Evolutionary conservation across 2,797 vertebrate species (phyloP).

Genomic region (Paramormyrops hopkinsi): DNA sequence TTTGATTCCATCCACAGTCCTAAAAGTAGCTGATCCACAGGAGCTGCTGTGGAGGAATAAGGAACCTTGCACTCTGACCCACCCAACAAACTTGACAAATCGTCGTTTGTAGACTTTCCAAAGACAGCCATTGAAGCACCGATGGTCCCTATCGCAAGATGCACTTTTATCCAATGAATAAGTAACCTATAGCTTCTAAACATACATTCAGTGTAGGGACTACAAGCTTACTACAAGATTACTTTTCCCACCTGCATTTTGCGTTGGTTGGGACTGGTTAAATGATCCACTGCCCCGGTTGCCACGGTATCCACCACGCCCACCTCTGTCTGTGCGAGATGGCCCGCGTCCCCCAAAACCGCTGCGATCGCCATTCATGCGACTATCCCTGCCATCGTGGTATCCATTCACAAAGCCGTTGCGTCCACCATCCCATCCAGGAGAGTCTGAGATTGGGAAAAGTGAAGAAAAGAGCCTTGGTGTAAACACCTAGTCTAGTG

Average conservation of each 20-base stretch:
- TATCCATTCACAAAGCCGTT: constrained; percentile 69
- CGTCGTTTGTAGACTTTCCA: neutral
- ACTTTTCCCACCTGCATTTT: constrained; percentile 44
- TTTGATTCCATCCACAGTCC: neutral
- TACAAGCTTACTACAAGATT: neutral
- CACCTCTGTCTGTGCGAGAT: constrained; percentile 59
- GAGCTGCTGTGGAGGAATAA: neutral
- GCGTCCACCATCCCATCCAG: constrained; percentile 60
- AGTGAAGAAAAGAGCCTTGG: neutral
- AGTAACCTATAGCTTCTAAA: neutral
- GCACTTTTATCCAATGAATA: neutral
- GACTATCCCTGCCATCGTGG: constrained; percentile 58
- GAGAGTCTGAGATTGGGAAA: constrained; percentile 44
- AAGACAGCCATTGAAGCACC: neutral
- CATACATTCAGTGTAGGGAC: neutral
- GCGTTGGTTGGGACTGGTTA: constrained; percentile 59
- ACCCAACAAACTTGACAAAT: neutral
- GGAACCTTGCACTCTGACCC: neutral
- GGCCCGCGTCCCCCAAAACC: constrained; percentile 55
- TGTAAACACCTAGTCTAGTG: neutral
- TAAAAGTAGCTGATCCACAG: neutral
- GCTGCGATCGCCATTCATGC: constrained; percentile 56
- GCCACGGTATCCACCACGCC: constrained; percentile 56
- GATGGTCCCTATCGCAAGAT: neutral
- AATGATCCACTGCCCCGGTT: constrained; percentile 54